Percentiles rank a stretch among this genome's conserved stretches.
phyloP scores from a whole-genome alignment of 2,113 vertebrate species.

The Hystrix brachyura region DNA sequence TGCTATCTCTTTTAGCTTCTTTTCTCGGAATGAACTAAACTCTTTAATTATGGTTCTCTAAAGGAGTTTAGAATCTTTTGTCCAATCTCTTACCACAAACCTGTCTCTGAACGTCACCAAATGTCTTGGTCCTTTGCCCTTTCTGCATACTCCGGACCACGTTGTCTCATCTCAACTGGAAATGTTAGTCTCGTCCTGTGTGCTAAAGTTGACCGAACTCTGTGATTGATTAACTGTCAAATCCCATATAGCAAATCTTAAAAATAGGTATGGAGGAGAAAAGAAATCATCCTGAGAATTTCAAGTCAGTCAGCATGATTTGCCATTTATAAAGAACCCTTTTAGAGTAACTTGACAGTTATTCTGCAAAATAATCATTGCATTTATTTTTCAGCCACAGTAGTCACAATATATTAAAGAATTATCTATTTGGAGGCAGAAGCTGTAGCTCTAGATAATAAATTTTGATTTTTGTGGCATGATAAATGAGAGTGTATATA shows the following conservation, averaged over 20 bases:
- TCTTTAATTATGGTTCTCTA: not conserved
- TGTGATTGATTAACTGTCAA: conserved; percentile 13
- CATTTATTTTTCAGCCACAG: not conserved
- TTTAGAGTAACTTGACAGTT: conserved; percentile 45
- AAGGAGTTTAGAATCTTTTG: conserved; percentile 31
- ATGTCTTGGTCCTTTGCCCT: not conserved
- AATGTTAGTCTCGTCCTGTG: not conserved
- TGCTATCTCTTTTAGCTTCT: conserved; percentile 10
- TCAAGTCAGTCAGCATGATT: conserved; percentile 8
- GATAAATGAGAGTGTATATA: not conserved
- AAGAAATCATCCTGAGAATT: not conserved
- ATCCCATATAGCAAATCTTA: conserved; percentile 39
- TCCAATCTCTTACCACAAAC: not conserved
- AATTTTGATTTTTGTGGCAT: conserved; percentile 26
- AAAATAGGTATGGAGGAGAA: conserved; percentile 49
- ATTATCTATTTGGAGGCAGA: conserved; percentile 43
- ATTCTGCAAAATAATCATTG: conserved; percentile 43
- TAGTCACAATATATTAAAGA: not conserved
- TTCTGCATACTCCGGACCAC: not conserved
- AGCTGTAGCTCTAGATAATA: not conserved
- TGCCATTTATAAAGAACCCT: not conserved
- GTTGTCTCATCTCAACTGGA: not conserved
- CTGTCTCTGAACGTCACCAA: not conserved
- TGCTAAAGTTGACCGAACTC: not conserved
- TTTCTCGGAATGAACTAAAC: not conserved